phyloP scores from a whole-genome alignment of 2,797 vertebrate species.

The Anolis apletophallus region DNA sequence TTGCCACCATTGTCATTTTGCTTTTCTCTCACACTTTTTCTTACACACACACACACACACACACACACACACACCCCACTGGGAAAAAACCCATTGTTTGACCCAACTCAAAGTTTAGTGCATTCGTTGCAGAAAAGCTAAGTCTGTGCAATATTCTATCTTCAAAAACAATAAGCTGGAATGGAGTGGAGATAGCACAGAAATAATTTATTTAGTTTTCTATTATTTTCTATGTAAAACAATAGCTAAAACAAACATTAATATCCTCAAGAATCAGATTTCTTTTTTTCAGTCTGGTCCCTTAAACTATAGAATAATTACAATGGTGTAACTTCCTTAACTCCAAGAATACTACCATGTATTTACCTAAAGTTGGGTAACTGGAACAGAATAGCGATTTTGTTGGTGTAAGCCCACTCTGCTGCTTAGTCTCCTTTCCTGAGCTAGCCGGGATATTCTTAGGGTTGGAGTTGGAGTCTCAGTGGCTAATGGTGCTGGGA shows the following conservation, averaged over 20 bases:
- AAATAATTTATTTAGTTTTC: not conserved
- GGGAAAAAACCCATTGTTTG: not conserved
- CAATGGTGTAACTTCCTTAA: not conserved
- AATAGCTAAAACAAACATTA: not conserved
- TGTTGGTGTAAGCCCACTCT: no score
- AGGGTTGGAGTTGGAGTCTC: no score
- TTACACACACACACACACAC: no score
- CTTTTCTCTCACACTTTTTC: no score
- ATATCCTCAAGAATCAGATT: not conserved
- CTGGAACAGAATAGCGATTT: no score
- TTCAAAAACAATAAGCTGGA: not conserved
- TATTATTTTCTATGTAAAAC: not conserved
- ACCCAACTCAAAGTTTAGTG: not conserved
- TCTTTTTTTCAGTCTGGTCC: not conserved
- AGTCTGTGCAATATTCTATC: not conserved
- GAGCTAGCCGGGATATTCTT: no score
- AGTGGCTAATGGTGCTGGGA: no score
- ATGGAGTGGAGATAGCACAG: not conserved
- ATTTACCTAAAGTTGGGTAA: no score
- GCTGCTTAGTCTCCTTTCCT: no score
- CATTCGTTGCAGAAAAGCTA: not conserved
- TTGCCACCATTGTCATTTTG: no score
- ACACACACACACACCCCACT: no score
- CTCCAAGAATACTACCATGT: not conserved
- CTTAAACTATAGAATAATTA: not conserved